Conservation (phyloP, 2,113 vertebrate genomes). For the Entosphenus tridentatus region DNA sequence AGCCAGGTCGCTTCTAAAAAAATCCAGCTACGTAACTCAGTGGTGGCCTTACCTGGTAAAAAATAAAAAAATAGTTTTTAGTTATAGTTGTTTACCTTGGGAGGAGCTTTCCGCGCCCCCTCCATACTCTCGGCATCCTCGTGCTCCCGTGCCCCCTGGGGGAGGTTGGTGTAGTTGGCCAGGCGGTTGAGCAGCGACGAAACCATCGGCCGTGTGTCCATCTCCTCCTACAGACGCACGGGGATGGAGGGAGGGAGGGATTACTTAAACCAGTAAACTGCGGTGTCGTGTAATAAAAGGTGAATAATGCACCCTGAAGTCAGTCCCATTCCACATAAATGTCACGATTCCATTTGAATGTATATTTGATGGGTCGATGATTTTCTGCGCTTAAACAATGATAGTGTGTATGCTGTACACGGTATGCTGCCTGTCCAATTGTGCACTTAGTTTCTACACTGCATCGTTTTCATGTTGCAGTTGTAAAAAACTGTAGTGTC, state of each 20-base stretch:
- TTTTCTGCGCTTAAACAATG: neutral
- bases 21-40: too few relatives aligned
- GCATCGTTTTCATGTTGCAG: too few relatives aligned
- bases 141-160: constrained; percentile 76
- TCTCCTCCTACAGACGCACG: constrained; percentile 53
- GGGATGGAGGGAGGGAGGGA: neutral
- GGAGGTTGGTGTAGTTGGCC: constrained; percentile 83
- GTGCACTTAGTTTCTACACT: too few relatives aligned
- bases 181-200: constrained; percentile 80
- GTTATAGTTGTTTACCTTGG: constrained; percentile 18
- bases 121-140: constrained; percentile 91
- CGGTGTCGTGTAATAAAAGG: neutral
- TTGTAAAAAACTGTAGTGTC: too few relatives aligned
- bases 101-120: constrained; percentile 37
- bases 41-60: too few relatives aligned
- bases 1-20: too few relatives aligned
- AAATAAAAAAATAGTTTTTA: too few relatives aligned
- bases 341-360: neutral
- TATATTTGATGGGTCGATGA: neutral
- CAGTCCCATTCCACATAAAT: neutral
- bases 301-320: neutral
- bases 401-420: too few relatives aligned
- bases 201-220: constrained; percentile 97
- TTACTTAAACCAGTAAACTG: neutral
- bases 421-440: too few relatives aligned